These are phyloP conservation scores for Bovichtus diacanthus DNA, from an alignment of 2,797 vertebrate genomes.

Conservation along the genomic window DNA sequence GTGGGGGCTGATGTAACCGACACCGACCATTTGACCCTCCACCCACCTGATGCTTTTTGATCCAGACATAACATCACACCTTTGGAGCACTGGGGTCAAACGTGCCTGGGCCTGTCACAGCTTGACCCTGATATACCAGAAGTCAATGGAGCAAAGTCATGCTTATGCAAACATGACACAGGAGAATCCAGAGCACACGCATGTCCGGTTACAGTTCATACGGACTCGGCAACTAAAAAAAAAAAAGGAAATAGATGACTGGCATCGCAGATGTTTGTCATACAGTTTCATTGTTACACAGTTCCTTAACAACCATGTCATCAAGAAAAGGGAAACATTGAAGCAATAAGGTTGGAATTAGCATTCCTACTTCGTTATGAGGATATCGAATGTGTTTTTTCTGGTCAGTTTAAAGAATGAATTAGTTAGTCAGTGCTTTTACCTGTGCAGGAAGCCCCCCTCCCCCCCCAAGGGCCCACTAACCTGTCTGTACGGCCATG, in stretches of 20 bases:
- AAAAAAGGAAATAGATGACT: conserved; percentile 62
- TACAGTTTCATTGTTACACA: conserved; percentile 19
- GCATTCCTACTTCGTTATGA: background rate
- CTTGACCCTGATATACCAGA: conserved; percentile 35
- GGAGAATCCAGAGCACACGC: background rate
- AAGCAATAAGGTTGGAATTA: background rate
- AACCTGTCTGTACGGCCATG: background rate
- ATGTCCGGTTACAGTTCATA: conserved; percentile 37
- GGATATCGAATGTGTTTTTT: background rate
- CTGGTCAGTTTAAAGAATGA: background rate
- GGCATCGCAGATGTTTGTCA: conserved; percentile 57
- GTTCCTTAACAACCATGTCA: conserved; percentile 6
- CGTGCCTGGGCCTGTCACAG: conserved; percentile 64
- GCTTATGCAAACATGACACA: conserved; percentile 46
- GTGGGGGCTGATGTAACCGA: conserved; percentile 31
- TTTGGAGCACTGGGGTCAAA: conserved; percentile 57
- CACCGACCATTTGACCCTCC: conserved; percentile 57
- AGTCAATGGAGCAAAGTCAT: conserved; percentile 19
- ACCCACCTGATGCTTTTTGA: conserved; percentile 37
- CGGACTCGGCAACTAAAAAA: conserved; percentile 28
- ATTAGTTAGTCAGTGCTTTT: rapidly evolving
- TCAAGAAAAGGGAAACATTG: background rate
- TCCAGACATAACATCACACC: conserved; percentile 64
- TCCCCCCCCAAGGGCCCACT: too few species aligned
- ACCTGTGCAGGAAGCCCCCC: too few species aligned